phyloP scores from a whole-genome alignment of 2,797 vertebrate species.

The Fistularia tabacaria region DNA sequence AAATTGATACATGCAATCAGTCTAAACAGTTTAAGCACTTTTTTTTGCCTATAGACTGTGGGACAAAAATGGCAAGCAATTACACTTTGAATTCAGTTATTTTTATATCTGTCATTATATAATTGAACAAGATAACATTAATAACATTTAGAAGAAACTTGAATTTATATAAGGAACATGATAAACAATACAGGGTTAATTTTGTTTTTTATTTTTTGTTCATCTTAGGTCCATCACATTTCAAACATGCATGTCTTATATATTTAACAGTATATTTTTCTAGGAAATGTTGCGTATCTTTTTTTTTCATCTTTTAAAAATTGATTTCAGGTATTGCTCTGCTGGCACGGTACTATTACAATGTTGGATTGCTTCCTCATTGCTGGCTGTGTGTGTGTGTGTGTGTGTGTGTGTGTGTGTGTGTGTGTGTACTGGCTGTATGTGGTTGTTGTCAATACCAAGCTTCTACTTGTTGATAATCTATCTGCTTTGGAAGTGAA shows the following conservation, averaged over 20 bases:
- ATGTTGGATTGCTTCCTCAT: constrained; percentile 14
- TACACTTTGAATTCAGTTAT: no score
- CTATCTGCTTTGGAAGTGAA: no score
- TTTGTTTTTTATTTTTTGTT: constrained; percentile 20
- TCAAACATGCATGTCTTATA: constrained; percentile 57
- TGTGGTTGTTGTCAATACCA: no score
- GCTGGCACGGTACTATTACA: constrained; percentile 40
- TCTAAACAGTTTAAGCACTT: no score
- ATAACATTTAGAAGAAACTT: constrained; percentile 38
- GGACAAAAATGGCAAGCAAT: no score
- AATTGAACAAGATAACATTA: no score
- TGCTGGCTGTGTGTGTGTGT: constrained; percentile 21
- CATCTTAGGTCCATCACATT: constrained; percentile 54
- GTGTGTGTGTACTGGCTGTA: no score
- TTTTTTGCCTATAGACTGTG: no score
- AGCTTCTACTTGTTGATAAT: no score
- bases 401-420: constrained; percentile 5
- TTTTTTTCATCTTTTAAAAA: constrained; percentile 31
- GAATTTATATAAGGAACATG: constrained; percentile 30
- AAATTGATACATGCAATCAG: no score
- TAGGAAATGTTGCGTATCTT: constrained; percentile 26
- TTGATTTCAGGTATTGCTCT: constrained; percentile 50
- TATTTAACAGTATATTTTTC: constrained; percentile 66
- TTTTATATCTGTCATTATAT: no score
- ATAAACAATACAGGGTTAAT: constrained; percentile 49